A percentile compares a stretch with the other conserved stretches of the same genome.
phyloP scores from a whole-genome alignment of 2,797 vertebrate species.

The Brachyrhaphis roseni region DNA sequence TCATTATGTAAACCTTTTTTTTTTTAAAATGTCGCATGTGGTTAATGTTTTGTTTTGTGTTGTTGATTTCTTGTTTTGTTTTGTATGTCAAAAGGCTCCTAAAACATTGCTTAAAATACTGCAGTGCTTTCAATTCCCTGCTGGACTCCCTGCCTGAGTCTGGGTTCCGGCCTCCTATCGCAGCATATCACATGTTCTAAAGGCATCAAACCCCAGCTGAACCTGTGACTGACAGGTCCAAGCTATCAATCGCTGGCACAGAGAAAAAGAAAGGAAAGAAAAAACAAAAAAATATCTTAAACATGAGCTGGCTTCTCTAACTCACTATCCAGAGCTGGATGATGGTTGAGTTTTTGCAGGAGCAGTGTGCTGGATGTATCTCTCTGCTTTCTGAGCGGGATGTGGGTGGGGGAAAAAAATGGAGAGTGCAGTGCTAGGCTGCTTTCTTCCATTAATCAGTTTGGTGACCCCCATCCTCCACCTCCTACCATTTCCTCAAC shows the following conservation, averaged over 20 bases:
- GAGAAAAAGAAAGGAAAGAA: not conserved
- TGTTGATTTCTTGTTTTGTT: not conserved
- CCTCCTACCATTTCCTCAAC: conserved; percentile 48
- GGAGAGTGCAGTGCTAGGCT: conserved; percentile 50
- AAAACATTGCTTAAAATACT: conserved; percentile 57
- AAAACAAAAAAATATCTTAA: conserved; percentile 32
- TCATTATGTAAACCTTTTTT: conserved; percentile 45
- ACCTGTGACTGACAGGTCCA: conserved; percentile 71
- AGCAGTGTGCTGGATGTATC: conserved; percentile 37
- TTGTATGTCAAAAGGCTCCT: conserved; percentile 39
- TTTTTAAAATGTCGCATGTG: conserved; percentile 39
- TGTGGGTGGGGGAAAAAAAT: conserved; percentile 53
- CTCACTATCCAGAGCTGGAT: conserved; percentile 33
- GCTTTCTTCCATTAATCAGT: conserved; percentile 76
- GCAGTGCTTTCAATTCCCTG: conserved; percentile 59
- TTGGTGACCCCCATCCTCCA: conserved; percentile 48
- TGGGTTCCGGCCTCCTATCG: conserved; percentile 56
- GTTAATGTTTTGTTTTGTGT: conserved; percentile 11
- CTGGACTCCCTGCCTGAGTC: conserved; percentile 49
- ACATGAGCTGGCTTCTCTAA: conserved; percentile 40
- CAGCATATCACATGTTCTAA: conserved; percentile 68
- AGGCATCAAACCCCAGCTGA: conserved; percentile 60
- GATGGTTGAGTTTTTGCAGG: conserved; percentile 32
- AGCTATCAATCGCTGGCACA: conserved; percentile 54
- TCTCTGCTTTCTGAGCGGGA: conserved; percentile 38